phyloP scores from a whole-genome alignment of 2,113 vertebrate species.

The Rhinoptilus africanus region DNA sequence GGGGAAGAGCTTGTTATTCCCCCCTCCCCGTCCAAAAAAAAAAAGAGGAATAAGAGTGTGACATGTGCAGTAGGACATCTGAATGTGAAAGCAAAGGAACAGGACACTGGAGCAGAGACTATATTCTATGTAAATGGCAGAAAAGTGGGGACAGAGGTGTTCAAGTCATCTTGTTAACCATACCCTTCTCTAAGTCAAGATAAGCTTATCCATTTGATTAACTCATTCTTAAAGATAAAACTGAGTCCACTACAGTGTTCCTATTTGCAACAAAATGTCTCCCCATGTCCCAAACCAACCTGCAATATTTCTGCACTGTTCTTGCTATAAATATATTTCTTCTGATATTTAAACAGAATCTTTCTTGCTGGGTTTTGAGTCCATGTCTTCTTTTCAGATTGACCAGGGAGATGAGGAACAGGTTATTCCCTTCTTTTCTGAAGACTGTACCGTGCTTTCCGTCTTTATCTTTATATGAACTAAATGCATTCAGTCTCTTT shows the following conservation, averaged over 20 bases:
- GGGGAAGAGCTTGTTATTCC: rapidly evolving
- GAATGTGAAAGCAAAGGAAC: neutral
- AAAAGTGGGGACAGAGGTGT: neutral
- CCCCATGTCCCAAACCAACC: neutral
- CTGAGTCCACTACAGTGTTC: neutral
- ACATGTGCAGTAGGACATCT: neutral
- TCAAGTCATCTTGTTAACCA: neutral
- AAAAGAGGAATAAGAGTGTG: neutral
- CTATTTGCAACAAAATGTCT: neutral
- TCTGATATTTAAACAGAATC: neutral
- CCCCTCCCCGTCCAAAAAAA: neutral
- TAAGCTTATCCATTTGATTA: neutral
- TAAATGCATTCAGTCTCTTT: neutral
- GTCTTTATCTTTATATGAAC: neutral
- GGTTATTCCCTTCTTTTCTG: neutral
- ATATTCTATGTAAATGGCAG: neutral
- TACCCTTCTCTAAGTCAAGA: neutral
- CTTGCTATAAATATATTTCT: neutral
- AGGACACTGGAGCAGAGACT: neutral
- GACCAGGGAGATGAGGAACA: neutral
- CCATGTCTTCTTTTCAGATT: neutral
- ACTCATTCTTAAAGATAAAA: neutral
- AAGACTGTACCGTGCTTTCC: neutral
- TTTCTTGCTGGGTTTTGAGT: neutral
- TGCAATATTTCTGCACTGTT: neutral